These are phyloP conservation scores for Lasioglossum figueresi DNA, from an alignment of 2,888 invertebrate species.

Conservation along the genomic window DNA sequence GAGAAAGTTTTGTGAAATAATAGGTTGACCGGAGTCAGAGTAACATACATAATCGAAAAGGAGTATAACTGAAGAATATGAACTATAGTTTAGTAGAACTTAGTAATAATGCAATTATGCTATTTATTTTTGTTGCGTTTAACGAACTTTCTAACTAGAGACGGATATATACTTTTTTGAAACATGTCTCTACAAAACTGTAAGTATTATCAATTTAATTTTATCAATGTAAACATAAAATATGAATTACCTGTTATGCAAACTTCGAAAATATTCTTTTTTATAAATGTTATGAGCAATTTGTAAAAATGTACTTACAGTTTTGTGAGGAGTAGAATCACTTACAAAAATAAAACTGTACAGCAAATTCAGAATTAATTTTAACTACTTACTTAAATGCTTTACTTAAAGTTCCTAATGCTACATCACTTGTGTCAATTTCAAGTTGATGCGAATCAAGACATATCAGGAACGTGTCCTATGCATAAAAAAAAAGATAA, in stretches of 20 bases:
- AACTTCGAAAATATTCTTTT: background rate
- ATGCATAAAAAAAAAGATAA: conserved; percentile 72
- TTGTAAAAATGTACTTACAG: conserved; percentile 26
- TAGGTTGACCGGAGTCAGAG: background rate
- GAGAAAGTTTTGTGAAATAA: background rate
- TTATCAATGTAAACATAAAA: no score
- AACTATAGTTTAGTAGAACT: conserved; percentile 26
- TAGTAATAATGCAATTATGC: conserved; percentile 31
- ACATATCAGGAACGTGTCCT: conserved; percentile 93
- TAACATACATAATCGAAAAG: background rate
- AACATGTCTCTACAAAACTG: conserved; percentile 42
- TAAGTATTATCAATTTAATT: conserved; percentile 18
- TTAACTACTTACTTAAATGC: conserved; percentile 89
- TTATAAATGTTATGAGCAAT: background rate
- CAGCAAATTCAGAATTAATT: conserved; percentile 20
- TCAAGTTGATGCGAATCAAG: conserved; percentile 93
- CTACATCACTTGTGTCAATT: conserved; percentile 94
- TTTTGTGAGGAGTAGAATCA: conserved; percentile 38
- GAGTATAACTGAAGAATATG: conserved; percentile 14
- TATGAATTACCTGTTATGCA: background rate
- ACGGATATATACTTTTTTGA: background rate
- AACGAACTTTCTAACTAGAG: conserved; percentile 10
- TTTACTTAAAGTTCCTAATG: conserved; percentile 94
- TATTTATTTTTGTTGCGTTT: background rate
- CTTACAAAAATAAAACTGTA: conserved; percentile 24